Evolutionary conservation across 2,888 invertebrate species (phyloP), one percentile per base, ranked within the genome.

Genomic region (Meganola albula): DNA sequence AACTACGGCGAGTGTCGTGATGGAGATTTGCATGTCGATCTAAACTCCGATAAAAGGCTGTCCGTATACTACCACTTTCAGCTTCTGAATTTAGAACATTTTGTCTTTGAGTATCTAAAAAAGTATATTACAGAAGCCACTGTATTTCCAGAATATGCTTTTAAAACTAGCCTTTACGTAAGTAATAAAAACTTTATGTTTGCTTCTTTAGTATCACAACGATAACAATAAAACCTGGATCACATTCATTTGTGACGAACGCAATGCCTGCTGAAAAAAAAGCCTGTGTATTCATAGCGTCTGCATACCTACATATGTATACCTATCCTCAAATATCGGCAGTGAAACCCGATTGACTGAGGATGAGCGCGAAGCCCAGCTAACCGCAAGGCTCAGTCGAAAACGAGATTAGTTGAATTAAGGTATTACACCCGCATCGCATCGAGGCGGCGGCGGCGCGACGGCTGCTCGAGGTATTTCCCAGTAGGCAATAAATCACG

Each of bases 401-500:
- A 67, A 68, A 66, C 62, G 60, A 74, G 77, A 80, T 79, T 76
- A 77, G 70, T 65, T 63, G 75, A 74, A 76, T 78, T 75, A 76
- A 75, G 74, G 73, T 69, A 75, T 77, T 70, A 75, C 68, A 58
- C 60, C 74, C 71, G 71, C 72, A 73, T 73, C 73, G 68, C 53
- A 63, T 56, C n/a, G n/a, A n/a, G n/a, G n/a, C n/a, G n/a, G n/a
- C n/a, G n/a, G n/a, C n/a, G n/a, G n/a, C n/a, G 56, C 57, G 63
- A 51, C 55, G 61, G 53, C 47, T 57, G 59, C 59, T 63, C 51
- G 49, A 64, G 65, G 70, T 72, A 80, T 82, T 80, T 80, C 83
- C 80, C 82, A 51, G 47, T 74, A 68, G 80, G 57, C 58, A 58
- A 66, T 80, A 83, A 79, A 82, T 82, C 77, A 79, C 74, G 70